Percentiles rank a stretch among this genome's conserved stretches.
phyloP scores from a whole-genome alignment of 2,888 invertebrate species.

The Neoscelio sp. region DNA sequence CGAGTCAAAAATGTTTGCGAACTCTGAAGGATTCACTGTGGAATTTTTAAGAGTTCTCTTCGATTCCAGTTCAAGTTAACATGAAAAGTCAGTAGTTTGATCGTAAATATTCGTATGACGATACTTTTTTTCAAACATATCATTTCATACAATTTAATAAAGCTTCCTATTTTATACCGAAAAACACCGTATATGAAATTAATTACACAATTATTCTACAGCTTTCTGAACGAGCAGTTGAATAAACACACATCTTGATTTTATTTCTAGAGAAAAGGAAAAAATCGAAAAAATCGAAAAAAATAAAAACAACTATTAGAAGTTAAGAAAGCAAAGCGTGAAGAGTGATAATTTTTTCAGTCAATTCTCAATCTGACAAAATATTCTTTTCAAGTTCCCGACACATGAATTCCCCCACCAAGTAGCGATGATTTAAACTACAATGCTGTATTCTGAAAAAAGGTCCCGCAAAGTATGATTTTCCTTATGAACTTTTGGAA shows the following conservation, averaged over 20 bases:
- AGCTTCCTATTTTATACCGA: not conserved
- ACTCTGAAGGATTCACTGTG: not conserved
- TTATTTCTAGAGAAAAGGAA: not conserved
- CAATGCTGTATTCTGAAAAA: not conserved
- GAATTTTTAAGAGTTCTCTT: not conserved
- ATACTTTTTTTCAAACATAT: not conserved
- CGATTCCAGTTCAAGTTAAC: not conserved
- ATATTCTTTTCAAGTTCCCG: not conserved
- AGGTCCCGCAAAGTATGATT: not conserved
- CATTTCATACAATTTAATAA: not conserved
- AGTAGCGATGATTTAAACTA: not conserved
- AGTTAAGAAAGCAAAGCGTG: too few species aligned
- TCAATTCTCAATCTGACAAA: too few species aligned
- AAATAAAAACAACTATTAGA: too few species aligned
- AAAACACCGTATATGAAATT: not conserved
- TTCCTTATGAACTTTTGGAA: not conserved
- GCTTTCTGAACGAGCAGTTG: not conserved
- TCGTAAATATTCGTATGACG: not conserved
- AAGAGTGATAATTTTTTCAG: too few species aligned
- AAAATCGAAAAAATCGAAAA: not conserved
- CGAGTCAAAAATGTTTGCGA: not conserved
- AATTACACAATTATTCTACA: conserved; percentile 7
- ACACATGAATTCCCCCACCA: not conserved
- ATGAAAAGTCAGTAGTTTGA: not conserved
- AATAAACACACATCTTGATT: too few species aligned